Base-by-base conservation (phyloP, 2,797 vertebrate species). In the Leptodactylus fallax region DNA sequence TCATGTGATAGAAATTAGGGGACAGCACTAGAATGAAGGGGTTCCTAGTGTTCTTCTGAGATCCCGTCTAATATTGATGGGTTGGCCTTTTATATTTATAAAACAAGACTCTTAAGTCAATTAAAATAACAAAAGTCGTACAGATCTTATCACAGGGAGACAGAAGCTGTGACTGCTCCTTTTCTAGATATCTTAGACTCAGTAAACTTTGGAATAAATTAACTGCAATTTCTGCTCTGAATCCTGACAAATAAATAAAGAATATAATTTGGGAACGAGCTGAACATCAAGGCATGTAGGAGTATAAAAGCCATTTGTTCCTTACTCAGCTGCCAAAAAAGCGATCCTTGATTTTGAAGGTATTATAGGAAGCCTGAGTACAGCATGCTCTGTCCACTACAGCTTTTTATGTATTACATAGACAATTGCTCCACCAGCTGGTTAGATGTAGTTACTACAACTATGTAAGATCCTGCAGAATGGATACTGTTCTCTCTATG, bases 401-500 rank as follows among this genome's bases (percentile, higher is more conserved):
- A 23, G 36, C 36, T 47, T 51, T 47, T 60, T n/a, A 23, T 60
- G 16, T 13, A 84, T n/a, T 84, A 6, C 1, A 11, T 77, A 53
- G 80, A 19, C 21, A 56, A 23, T 23, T 13, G 45, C 71, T 19
- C 86, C 80, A 72, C 72, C 86, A 55, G 60, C 56, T 87, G 86
- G 71, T 67, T 8, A 23, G 10, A 77, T 67, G 9, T n/a, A 83
- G 21, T n/a, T 65, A 56, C 56, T 61, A 61, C 82, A 45, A 13
- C 21, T 9, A 47, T 47, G 10, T n/a, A 45, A 51, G 23, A 0
- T 36, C 19, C 27, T 9, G 6, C 49, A 69, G 25, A 16, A 25
- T 72, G 53, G 65, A 86, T 83, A 81, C 63, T n/a, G 81, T 49
- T 76, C n/a, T 81, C 51, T 82, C 16, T 67, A 53, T 19, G 47